These are phyloP conservation scores for Hyposmocoma kahamanoa DNA, from an alignment of 1,140 invertebrate genomes.

Conservation along the genomic window DNA sequence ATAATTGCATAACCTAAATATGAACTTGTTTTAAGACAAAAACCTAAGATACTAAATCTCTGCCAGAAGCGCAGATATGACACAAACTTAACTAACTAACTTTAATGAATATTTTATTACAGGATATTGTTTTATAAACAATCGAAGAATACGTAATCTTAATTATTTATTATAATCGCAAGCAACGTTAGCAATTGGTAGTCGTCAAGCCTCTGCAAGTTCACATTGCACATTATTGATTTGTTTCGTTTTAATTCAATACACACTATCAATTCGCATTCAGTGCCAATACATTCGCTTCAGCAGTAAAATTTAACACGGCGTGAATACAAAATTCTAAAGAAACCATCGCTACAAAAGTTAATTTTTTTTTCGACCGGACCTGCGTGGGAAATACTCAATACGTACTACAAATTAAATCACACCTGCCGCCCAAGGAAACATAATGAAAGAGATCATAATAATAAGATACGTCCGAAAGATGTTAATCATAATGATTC, in stretches of 20 bases:
- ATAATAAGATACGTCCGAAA: slow-evolving; percentile 37
- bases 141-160: no score
- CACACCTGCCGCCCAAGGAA: slow-evolving; percentile 34
- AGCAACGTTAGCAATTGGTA: slow-evolving; percentile 2
- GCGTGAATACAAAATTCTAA: slow-evolving; percentile 26
- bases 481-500: slow-evolving; percentile 50
- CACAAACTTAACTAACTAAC: no score
- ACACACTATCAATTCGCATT: slow-evolving; percentile 19
- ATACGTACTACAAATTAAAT: slow-evolving; percentile 33
- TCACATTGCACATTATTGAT: slow-evolving; percentile 1
- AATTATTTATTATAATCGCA: slow-evolving; percentile 31
- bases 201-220: background rate
- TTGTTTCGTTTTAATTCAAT: background rate
- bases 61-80: no score
- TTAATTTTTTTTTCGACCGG: background rate
- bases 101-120: no score
- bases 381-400: slow-evolving; percentile 41
- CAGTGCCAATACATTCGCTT: slow-evolving; percentile 22
- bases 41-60: no score
- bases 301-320: slow-evolving; percentile 23
- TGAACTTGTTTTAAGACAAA: no score
- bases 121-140: no score
- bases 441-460: slow-evolving; percentile 33
- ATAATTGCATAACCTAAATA: no score
- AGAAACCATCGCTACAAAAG: slow-evolving; percentile 21